These are phyloP conservation scores for Phodopus roborovskii DNA, from an alignment of 2,113 vertebrate genomes.

Conservation along the genomic window DNA sequence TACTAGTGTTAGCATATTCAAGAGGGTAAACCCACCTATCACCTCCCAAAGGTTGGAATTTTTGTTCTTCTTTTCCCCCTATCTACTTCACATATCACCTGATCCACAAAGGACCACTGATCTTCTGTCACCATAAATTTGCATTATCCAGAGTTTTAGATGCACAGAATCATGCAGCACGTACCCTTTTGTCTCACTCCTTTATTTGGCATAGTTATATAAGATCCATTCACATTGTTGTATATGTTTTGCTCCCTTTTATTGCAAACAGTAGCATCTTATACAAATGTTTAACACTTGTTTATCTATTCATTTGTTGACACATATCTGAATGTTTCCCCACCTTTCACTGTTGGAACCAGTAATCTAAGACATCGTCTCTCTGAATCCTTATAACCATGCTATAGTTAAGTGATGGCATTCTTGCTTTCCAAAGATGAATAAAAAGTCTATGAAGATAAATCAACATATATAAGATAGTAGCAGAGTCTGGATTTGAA, in stretches of 20 bases:
- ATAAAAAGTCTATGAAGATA: neutral
- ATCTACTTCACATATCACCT: neutral
- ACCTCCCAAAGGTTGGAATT: neutral
- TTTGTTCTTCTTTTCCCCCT: neutral
- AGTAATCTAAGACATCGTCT: neutral
- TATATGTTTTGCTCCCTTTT: neutral
- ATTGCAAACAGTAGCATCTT: neutral
- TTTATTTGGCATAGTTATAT: conserved; percentile 3
- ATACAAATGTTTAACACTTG: neutral
- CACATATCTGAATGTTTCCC: neutral
- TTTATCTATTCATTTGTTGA: neutral
- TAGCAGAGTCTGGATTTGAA: neutral
- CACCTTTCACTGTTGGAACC: neutral
- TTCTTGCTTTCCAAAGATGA: conserved; percentile 21
- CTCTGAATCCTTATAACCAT: neutral
- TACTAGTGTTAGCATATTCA: neutral
- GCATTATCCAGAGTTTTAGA: conserved; percentile 1
- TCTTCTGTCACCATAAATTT: neutral
- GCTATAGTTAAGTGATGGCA: neutral
- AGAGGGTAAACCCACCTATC: neutral
- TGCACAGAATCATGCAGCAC: neutral
- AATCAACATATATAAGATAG: neutral
- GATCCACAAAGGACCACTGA: neutral
- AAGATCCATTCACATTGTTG: neutral
- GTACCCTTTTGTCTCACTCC: neutral